A percentile compares a stretch with the other conserved stretches of the same genome.
Evolutionary conservation across 2,888 invertebrate genomes (phyloP).

Genomic region (Panopea generosa): DNA sequence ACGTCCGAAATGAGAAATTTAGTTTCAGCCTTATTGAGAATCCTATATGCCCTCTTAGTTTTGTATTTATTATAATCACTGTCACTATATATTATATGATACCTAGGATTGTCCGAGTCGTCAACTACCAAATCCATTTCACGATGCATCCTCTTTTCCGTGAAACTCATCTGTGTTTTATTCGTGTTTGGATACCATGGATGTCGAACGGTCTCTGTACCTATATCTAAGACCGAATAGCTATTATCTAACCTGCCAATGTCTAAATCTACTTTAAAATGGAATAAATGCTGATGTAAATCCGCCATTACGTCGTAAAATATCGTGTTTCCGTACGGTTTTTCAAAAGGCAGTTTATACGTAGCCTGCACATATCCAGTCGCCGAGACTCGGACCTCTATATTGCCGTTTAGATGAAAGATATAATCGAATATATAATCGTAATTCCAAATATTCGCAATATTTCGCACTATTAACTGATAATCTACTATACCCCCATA

Average conservation of each 20-base stretch:
- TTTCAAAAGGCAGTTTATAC: slow-evolving; percentile 69
- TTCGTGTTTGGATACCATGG: slow-evolving; percentile 64
- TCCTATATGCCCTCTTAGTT: slow-evolving; percentile 71
- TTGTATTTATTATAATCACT: slow-evolving; percentile 70
- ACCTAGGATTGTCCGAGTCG: slow-evolving; percentile 67
- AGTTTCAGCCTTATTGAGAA: slow-evolving; percentile 64
- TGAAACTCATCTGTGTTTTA: slow-evolving; percentile 70
- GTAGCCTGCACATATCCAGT: slow-evolving; percentile 79
- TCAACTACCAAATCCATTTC: slow-evolving; percentile 73
- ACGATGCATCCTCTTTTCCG: slow-evolving; percentile 56
- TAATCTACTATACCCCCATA: slow-evolving; percentile 75
- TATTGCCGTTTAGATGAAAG: slow-evolving; percentile 79
- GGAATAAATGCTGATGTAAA: slow-evolving; percentile 78
- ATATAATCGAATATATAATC: slow-evolving; percentile 82
- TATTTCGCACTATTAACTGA: slow-evolving; percentile 75
- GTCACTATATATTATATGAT: slow-evolving; percentile 71
- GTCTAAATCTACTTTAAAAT: slow-evolving; percentile 81
- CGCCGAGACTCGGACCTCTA: slow-evolving; percentile 74
- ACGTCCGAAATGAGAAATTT: slow-evolving; percentile 71
- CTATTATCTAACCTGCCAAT: slow-evolving; percentile 74
- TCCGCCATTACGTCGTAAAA: slow-evolving; percentile 72
- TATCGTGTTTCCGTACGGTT: slow-evolving; percentile 71
- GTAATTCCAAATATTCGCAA: slow-evolving; percentile 76
- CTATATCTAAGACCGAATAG: slow-evolving; percentile 71
- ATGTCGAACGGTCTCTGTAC: slow-evolving; percentile 58